Base-by-base conservation (phyloP, 2,797 vertebrate species). In the Knipowitschia caucasica region DNA sequence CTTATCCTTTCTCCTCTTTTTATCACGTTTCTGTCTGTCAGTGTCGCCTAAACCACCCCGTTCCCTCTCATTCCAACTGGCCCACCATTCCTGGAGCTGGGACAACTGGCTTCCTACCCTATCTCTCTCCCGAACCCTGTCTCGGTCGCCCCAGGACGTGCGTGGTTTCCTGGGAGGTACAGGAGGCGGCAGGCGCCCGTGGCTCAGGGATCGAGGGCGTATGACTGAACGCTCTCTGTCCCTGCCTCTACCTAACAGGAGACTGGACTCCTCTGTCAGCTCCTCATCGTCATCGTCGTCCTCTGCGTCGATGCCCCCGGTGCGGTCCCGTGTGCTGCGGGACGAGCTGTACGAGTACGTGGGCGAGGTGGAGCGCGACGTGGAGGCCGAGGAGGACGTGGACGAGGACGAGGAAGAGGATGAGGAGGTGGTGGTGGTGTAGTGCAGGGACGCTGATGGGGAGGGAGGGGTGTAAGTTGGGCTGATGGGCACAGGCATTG, bases 81-180 rank as follows among this genome's bases (percentile, higher is more conserved):
- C 89, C 89, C 90, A 91, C 90, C 90, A 91, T 65, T 92, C 89
- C 61, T 91, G 90, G 26, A 91, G 88, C 73, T 91, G 90, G 34
- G 89, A 85, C 64, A 91, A 75, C 57, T 92, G 91, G 73, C 89
- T 91, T 6, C 89, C 87, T 1, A 88, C 89, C 53, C 90, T 78
- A 57, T 90, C 89, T 59, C 89, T 74, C 46, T 83, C 85, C n/a
- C 88, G 77, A 72, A 91, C 92, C 80, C 92, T 86, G 60, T 93
- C 92, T 82, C 91, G 89, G 73, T 93, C 93, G 66, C 92, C 93
- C 73, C 91, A 92, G 21, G 89, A 90, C 52, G 76, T 80, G 42
- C 88, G 86, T 8, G 91, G 90, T 74, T 92, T 91, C 53, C 90
- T 88, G 9, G 91, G 91, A 14, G 91, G 91, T 59, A 92, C 69